Percentiles rank a stretch among this genome's conserved stretches.
Conservation (phyloP, 2,888 invertebrate species). For the Acanthopleura granulata region DNA sequence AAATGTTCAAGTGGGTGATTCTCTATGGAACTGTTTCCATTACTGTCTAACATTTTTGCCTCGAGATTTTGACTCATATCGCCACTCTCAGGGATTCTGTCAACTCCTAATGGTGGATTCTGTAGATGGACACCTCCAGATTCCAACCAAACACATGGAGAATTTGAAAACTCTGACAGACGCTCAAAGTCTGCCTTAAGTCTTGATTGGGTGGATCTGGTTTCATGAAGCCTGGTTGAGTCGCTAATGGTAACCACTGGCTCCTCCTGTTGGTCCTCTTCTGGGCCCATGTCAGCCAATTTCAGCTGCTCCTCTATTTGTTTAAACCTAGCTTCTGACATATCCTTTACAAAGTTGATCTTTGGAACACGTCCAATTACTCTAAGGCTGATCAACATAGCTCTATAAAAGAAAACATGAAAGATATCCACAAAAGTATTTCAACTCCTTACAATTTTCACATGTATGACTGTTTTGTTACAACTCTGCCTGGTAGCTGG, state of each 20-base stretch:
- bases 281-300: slow-evolving; percentile 47
- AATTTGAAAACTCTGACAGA: too few species aligned
- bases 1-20: too few species aligned
- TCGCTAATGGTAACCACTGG: too few species aligned
- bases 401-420: slow-evolving; percentile 32
- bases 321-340: slow-evolving; percentile 26
- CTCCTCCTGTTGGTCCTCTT: slow-evolving; percentile 26
- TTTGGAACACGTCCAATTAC: slow-evolving; percentile 44
- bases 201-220: not conserved
- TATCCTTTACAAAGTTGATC: slow-evolving; percentile 45
- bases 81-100: not conserved
- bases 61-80: too few species aligned
- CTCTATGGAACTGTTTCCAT: too few species aligned
- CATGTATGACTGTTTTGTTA: too few species aligned
- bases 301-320: slow-evolving; percentile 39
- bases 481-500: too few species aligned
- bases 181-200: not conserved
- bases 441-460: too few species aligned
- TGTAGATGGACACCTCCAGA: not conserved
- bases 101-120: not conserved
- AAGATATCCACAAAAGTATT: too few species aligned
- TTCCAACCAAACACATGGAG: too few species aligned
- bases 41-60: not conserved
- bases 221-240: not conserved
- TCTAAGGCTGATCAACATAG: slow-evolving; percentile 38